Base-by-base conservation (phyloP, 2,113 vertebrate species). In the Thamnaconus septentrionalis region DNA sequence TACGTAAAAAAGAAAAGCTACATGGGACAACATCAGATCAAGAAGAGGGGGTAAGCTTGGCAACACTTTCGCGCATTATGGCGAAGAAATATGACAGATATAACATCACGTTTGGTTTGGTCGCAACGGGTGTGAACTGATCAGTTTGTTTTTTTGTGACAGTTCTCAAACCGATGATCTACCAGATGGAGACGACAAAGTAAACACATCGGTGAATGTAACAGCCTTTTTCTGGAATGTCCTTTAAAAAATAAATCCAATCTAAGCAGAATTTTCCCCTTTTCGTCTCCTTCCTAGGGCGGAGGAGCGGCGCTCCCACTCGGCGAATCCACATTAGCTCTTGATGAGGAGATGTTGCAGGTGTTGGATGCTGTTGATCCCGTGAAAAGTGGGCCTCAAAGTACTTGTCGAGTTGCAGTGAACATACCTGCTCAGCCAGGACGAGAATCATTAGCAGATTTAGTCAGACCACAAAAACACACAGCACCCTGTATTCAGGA, bases 1-100 rank as follows among this genome's bases (percentile, higher is more conserved):
- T 53, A 65, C 43, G 55, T 41, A 12, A 89, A 84, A 57, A 89
- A 81, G 79, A 93, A 88, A 56, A 83, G 79, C 67, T 92, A 90
- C 75, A 76, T 93, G 79, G 91, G 91, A 40, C 90, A 85, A 41
- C 90, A 90, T 61, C 88, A 88, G 40, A 69, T 92, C 55, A 86
- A 88, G 43, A 91, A 79, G 71, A 80, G 41, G 10, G 66, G 80
- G 91, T 89, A 75, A 53, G 53, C 44, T 31, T 31, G 18, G 18
- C 18, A 31, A 31, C 18, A 31, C 18, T 31, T 31, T 31, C 18
- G 18, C 18, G 18, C 2, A 31, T 31, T 31, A 31, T 31, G 18
- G 18, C 18, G 18, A 31, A 31, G 18, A 31, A 31, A 31, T 31
- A 31, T 31, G 18, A 31, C 18, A 31, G 18, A 31, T 31, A 31